Evolutionary conservation across 2,888 invertebrate species (phyloP), one percentile per base, ranked within the genome.

Genomic region (Hydrotaea diabolus): DNA sequence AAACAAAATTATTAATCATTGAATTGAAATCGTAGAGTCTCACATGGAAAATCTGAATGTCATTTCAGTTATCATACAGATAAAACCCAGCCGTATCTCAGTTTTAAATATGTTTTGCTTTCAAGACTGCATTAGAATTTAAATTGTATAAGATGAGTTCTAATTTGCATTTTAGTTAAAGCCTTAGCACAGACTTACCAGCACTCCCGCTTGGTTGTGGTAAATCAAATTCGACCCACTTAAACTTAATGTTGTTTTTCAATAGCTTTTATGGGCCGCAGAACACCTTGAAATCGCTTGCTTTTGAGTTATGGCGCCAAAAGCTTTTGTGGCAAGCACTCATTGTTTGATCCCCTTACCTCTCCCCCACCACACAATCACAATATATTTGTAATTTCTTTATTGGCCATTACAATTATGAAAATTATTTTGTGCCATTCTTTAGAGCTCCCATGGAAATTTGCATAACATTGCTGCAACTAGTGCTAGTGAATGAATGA

Each of bases 391-490:
- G 49, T 59, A 59, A 23, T 59, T 23, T 59, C 23, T 59, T 59
- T 59, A 59, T 59, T 23, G 46, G 69, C 46, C 46, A 66, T 19
- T 19, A 66, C 4, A 64, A 21, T 43, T 66, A 39, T 59, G 31
- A 31, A 69, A 69, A 69, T 15, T 3, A 19, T 23, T 26, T 43
- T 21, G 19, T 69, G 17, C 43, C 39, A 66, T 43, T 66, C 36
- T 66, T 39, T 8, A 19, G 9, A 43, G 43, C 2, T 62, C 3
- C 13, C 26, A 21, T 49, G n/a, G 49, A 66, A 13, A 69, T 69
- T 69, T 69, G 46, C 69, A 69, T 69, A 69, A 46, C 69, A 4
- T 23, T 69, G 11, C 13, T 11, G 69, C 46, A 3, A 39, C 46
- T 8, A 19, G n/a, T 43, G 43, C 23, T 2, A 31, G 31, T 23